Percentiles rank a stretch among this genome's conserved stretches.
Evolutionary conservation across 2,888 invertebrate genomes (phyloP).

Genomic region (Leptinotarsa juncta): DNA sequence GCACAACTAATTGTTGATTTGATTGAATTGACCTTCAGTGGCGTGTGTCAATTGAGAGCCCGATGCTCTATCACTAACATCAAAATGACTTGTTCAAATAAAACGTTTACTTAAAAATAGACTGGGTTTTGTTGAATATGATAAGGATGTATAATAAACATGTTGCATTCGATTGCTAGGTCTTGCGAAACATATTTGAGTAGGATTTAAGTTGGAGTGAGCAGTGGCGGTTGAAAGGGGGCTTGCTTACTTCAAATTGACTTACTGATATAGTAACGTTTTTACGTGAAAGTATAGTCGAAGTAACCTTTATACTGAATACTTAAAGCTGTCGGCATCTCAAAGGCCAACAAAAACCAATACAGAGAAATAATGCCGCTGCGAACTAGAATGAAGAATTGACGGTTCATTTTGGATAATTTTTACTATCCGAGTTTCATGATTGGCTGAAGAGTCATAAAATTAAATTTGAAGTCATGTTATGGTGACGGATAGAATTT

Average conservation of each 20-base stretch:
- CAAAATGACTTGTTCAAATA: constrained; percentile 11
- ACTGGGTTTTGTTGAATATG: constrained; percentile 1
- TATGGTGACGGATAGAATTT: too few relatives aligned
- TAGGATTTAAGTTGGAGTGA: not conserved
- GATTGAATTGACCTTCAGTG: constrained; percentile 17
- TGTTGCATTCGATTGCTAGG: constrained; percentile 13
- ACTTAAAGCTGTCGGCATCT: too few relatives aligned
- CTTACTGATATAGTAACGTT: too few relatives aligned
- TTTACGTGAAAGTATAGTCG: too few relatives aligned
- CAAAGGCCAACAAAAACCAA: too few relatives aligned
- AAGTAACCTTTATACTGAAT: too few relatives aligned
- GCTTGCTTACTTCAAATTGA: not conserved
- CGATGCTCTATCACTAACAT: constrained; percentile 3
- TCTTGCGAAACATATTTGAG: not conserved
- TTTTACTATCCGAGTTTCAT: too few relatives aligned
- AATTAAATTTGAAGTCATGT: too few relatives aligned
- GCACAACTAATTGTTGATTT: constrained; percentile 6
- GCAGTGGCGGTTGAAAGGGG: not conserved
- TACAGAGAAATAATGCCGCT: too few relatives aligned
- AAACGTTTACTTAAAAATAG: constrained; percentile 16
- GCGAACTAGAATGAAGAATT: too few relatives aligned
- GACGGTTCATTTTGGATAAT: too few relatives aligned
- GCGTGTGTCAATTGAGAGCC: not conserved
- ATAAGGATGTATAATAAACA: not conserved
- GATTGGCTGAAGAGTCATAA: too few relatives aligned